Percentiles rank a stretch among this genome's conserved stretches.
These are phyloP conservation scores for Enteromius radiatus DNA, from an alignment of 2,797 vertebrate species.

Conservation along the genomic window DNA sequence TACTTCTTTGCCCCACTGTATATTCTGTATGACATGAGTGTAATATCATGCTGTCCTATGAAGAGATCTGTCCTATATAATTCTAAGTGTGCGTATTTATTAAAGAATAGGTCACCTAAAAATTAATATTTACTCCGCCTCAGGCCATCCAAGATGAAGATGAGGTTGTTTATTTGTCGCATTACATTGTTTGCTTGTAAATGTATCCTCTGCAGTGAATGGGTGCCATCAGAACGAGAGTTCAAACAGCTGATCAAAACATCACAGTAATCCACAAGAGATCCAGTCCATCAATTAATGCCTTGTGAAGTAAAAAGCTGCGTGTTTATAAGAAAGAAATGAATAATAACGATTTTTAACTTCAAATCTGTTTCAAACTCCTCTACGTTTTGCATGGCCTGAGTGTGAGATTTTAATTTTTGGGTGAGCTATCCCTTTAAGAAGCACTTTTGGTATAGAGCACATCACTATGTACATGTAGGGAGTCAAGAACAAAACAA, in stretches of 20 bases:
- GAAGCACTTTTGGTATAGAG: constrained; percentile 5
- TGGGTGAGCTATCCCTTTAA: neutral
- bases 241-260: neutral
- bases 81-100: constrained; percentile 7
- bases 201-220: neutral
- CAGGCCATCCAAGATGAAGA: neutral
- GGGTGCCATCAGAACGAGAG: neutral
- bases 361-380: neutral
- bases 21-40: neutral
- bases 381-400: neutral
- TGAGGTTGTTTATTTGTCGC: neutral
- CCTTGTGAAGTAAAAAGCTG: neutral
- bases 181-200: neutral
- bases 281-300: neutral
- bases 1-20: too few species aligned
- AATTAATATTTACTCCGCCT: neutral
- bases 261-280: neutral
- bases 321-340: neutral
- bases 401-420: neutral
- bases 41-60: neutral
- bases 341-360: neutral
- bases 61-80: neutral
- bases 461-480: neutral
- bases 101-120: neutral
- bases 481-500: constrained; percentile 5